Evolutionary conservation across 2,113 vertebrate genomes (phyloP).

Genomic region (Myotis brandtii): DNA sequence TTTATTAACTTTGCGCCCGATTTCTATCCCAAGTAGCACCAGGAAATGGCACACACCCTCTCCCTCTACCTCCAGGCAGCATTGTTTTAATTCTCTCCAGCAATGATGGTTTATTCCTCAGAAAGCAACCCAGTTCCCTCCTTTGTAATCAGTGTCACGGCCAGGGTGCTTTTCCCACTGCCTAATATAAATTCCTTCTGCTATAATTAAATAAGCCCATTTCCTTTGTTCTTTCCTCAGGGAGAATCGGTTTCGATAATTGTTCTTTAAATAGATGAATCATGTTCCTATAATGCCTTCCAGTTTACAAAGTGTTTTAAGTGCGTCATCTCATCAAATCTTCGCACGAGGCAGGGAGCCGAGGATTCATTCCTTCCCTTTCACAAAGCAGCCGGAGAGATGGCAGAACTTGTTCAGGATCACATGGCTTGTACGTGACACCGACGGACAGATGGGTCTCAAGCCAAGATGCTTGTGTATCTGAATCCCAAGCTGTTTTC

Average conservation of each 20-base stretch:
- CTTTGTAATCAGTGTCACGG: background rate
- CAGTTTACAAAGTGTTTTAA: background rate
- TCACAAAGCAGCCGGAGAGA: background rate
- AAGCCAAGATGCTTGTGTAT: background rate
- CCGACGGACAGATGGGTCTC: background rate
- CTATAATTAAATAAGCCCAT: slow-evolving; percentile 25
- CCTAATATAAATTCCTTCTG: background rate
- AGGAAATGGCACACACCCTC: background rate
- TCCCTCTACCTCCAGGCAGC: background rate
- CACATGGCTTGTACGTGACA: background rate
- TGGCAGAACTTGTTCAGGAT: background rate
- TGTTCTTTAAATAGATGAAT: slow-evolving; percentile 39
- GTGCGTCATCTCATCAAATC: background rate
- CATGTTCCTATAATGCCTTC: background rate
- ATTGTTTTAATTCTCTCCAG: background rate
- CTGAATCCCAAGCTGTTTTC: background rate
- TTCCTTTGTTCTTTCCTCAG: slow-evolving; percentile 54
- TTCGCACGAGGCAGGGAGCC: background rate
- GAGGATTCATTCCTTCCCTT: background rate
- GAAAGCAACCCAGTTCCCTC: background rate
- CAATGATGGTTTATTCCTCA: background rate
- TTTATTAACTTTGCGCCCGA: background rate
- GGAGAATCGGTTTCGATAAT: slow-evolving; percentile 54
- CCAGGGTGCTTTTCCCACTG: background rate
- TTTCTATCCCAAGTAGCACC: background rate